Evolutionary conservation across 2,888 invertebrate species (phyloP).

Genomic region (Lithodes maja): DNA sequence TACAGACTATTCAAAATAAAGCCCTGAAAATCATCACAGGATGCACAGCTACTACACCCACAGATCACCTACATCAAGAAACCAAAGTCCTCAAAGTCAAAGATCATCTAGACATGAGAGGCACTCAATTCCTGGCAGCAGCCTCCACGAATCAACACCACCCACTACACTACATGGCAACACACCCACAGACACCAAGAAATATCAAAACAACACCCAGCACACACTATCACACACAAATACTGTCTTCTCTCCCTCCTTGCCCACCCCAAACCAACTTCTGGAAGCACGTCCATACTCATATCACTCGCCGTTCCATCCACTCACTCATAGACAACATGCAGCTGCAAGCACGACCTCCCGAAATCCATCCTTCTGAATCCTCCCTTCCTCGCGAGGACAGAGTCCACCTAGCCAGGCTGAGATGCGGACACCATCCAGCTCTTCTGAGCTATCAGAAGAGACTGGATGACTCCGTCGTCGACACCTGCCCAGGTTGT

Average conservation of each 20-base stretch:
- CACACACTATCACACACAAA: background rate
- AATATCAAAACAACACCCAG: background rate
- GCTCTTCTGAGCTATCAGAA: background rate
- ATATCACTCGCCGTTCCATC: background rate
- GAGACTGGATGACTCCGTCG: background rate
- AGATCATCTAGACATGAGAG: too few species aligned
- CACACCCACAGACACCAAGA: background rate
- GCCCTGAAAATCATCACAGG: too few species aligned
- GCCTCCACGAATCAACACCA: too few species aligned
- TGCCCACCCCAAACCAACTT: too few species aligned
- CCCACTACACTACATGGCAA: background rate
- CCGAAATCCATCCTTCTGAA: background rate
- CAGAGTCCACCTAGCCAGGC: background rate
- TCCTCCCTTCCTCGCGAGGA: background rate
- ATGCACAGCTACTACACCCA: too few species aligned
- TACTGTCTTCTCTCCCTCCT: too few species aligned
- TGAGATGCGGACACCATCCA: background rate
- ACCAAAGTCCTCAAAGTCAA: too few species aligned
- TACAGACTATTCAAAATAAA: too few species aligned
- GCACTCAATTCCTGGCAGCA: too few species aligned
- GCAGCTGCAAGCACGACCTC: background rate
- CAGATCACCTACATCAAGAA: too few species aligned
- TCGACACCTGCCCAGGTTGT: background rate
- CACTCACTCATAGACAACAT: background rate
- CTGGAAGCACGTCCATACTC: background rate